Conservation (phyloP, 2,888 invertebrate species). For the Tineola bisselliella region DNA sequence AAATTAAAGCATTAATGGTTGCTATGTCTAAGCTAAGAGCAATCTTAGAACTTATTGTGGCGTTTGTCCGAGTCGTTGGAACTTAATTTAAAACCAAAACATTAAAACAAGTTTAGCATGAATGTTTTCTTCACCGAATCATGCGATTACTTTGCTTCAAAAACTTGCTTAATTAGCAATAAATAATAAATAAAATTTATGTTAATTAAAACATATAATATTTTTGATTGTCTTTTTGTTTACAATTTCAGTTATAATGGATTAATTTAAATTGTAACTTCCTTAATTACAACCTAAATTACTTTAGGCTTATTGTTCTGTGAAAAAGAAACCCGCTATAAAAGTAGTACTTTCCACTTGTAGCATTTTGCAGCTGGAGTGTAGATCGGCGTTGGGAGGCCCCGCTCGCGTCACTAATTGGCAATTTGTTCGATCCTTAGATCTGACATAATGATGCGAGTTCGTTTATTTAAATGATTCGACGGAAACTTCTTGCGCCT, state of each 20-base stretch:
- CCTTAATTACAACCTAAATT: no score
- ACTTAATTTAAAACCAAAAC: neutral
- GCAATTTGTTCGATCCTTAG: constrained; percentile 67
- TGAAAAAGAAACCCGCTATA: neutral
- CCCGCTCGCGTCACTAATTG: constrained; percentile 52
- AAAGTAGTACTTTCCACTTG: neutral
- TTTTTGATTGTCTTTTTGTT: no score
- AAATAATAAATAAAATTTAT: no score
- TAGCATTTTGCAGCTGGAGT: constrained; percentile 10
- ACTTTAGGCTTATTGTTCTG: neutral
- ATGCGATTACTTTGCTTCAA: no score
- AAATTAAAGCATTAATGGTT: constrained; percentile 63
- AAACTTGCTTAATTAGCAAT: no score
- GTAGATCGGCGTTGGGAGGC: constrained; percentile 16
- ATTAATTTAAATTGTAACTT: neutral
- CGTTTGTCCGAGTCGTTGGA: neutral
- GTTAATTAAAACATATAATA: no score
- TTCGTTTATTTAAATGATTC: constrained; percentile 68
- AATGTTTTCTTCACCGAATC: no score
- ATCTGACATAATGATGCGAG: constrained; percentile 64
- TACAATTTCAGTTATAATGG: no score
- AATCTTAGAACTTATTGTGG: constrained; percentile 22
- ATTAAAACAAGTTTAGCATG: neutral
- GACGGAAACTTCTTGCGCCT: constrained; percentile 51
- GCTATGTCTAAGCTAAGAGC: constrained; percentile 31